phyloP scores from a whole-genome alignment of 2,113 vertebrate species.

The Eupsittula cactorum region DNA sequence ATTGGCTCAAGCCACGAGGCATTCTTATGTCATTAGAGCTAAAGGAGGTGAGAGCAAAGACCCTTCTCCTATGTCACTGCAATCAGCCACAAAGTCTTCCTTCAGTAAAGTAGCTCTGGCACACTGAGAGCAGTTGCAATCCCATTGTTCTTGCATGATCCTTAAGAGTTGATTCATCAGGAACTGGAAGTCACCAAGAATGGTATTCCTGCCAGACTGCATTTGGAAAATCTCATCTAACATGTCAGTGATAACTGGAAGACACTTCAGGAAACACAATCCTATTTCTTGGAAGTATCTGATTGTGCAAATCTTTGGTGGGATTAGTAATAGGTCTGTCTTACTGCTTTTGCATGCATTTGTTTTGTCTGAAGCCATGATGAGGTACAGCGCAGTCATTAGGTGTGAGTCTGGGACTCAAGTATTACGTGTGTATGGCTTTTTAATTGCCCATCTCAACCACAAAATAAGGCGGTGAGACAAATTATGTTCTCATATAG shows the following conservation, averaged over 20 bases:
- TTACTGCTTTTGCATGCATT: neutral
- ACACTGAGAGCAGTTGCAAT: neutral
- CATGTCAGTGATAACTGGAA: neutral
- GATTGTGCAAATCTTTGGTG: slow-evolving; percentile 7
- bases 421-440: neutral
- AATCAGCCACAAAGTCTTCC: neutral
- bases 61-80: neutral
- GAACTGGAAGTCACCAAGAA: slow-evolving; percentile 19
- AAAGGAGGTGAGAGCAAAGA: neutral
- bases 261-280: neutral
- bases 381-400: neutral
- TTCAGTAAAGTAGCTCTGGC: neutral
- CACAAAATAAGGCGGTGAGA: neutral
- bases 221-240: slow-evolving; percentile 38
- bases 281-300: slow-evolving; percentile 41
- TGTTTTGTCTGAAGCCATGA: slow-evolving; percentile 12
- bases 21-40: neutral
- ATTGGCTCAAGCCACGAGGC: neutral
- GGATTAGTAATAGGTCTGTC: slow-evolving; percentile 20
- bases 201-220: neutral
- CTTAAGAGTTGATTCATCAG: slow-evolving; percentile 21
- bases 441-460: neutral
- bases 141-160: neutral
- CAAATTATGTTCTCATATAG: neutral
- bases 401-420: neutral